Percentiles rank a stretch among this genome's conserved stretches.
Conservation (phyloP, 2,797 vertebrate genomes). For the Sus cebifrons region DNA sequence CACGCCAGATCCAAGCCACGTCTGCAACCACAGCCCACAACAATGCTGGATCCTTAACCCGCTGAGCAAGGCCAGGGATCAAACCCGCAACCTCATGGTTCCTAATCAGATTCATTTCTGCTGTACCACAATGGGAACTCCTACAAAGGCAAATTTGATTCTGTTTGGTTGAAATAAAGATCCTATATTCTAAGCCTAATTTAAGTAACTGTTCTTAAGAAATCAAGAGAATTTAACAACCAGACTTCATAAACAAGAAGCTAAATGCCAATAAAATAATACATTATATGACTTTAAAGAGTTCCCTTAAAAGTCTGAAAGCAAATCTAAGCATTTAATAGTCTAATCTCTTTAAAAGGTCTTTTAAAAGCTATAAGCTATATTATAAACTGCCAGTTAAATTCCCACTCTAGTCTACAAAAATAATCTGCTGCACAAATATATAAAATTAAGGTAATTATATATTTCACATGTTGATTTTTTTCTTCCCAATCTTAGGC, state of each 20-base stretch:
- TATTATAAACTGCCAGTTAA: slow-evolving; percentile 63
- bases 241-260: slow-evolving; percentile 61
- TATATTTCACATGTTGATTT: slow-evolving; percentile 6
- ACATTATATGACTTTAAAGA: slow-evolving; percentile 56
- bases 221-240: slow-evolving; percentile 55
- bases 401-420: slow-evolving; percentile 51
- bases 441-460: slow-evolving; percentile 54
- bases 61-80: no score
- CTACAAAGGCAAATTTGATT: slow-evolving; percentile 58
- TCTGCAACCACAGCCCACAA: no score
- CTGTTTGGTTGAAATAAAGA: slow-evolving; percentile 57
- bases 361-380: slow-evolving; percentile 59
- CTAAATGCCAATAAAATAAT: slow-evolving; percentile 47
- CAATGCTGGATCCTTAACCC: no score
- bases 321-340: slow-evolving; percentile 47
- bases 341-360: slow-evolving; percentile 57
- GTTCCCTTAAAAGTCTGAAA: slow-evolving; percentile 59
- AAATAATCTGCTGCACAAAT: slow-evolving; percentile 74
- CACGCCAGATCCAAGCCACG: no score
- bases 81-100: no score
- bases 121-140: no score
- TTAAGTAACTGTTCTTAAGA: slow-evolving; percentile 60
- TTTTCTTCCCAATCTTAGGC: not conserved
- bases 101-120: no score
- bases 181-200: slow-evolving; percentile 19